Evolutionary conservation across 2,797 vertebrate species (phyloP), one percentile per base, ranked within the genome.

Genomic region (Cyclopterus lumpus): DNA sequence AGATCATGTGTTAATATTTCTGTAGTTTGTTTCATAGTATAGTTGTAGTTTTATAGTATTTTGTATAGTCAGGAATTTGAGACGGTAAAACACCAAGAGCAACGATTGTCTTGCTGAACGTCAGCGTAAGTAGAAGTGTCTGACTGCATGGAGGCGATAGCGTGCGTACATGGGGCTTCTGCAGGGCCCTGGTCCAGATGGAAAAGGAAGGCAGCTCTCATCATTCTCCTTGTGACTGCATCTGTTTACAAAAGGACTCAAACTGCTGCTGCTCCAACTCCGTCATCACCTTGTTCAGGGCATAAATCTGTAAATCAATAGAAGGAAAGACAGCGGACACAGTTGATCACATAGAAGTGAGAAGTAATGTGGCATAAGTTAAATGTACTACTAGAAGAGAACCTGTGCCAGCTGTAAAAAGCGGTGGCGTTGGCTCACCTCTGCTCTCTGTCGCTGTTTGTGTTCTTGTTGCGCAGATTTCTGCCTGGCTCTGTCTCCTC

Each of bases 261-360:
- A 99, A 99, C 93, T 99, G 98, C 90, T 97, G 97, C 93, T 99
- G 97, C 82, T 98, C 97, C 92, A 98, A 90, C 71, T 98, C 97
- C 0, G 97, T 99, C 97, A 99, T 99, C 90, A 97, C 96, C 62
- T 97, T 96, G 93, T 99, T 99, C 84, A 99, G 92, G n/a, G 97
- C 97, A 2, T 99, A 99, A 69, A 99, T 98, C 97, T 98, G 81
- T 7, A 20, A 46, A 76, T 11, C 7, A 34, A 73, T n/a, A n/a
- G 20, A 55, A 34, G 10, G 7, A 3, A 16, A 22, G 24, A 63
- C 8, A 20, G n/a, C 0, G 62, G 8, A 59, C 14, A 54, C 5
- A 8, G 9, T 10, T 40, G 9, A 40, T 12, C 14, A n/a, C 1
- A 54, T 18, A 20, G 3, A 28, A 58, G 8, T 42, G 15, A 36